phyloP scores from a whole-genome alignment of 1,140 invertebrate genomes.

The Drosophila ogumai region DNA sequence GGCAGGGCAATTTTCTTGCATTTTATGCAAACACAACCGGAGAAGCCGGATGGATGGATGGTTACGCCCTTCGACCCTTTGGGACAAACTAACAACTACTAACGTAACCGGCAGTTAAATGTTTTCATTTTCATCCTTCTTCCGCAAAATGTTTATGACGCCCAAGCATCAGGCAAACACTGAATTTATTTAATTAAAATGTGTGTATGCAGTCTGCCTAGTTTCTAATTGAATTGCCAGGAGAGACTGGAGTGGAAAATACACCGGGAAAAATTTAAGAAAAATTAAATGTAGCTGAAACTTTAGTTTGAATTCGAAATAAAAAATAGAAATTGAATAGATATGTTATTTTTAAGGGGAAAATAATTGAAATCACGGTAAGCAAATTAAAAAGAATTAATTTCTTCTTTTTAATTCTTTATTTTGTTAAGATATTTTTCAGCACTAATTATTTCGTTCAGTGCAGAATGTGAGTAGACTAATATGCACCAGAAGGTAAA shows the following conservation, averaged over 20 bases:
- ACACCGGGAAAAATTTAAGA: background rate
- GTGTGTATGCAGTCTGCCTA: conserved; percentile 44
- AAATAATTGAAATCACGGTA: too few species aligned
- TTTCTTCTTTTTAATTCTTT: background rate
- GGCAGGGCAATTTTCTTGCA: conserved; percentile 73
- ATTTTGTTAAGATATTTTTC: background rate
- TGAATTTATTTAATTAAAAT: conserved; percentile 83
- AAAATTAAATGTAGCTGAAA: too few species aligned
- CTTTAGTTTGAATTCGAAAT: too few species aligned
- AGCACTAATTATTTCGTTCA: background rate
- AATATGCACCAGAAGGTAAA: conserved; percentile 36
- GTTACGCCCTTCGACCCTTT: conserved; percentile 18
- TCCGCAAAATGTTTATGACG: conserved; percentile 72
- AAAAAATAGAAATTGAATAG: too few species aligned
- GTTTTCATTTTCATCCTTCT: conserved; percentile 71
- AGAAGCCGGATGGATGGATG: conserved; percentile 1
- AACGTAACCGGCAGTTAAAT: conserved; percentile 72
- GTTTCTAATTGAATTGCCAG: conserved; percentile 75
- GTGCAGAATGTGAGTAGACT: conserved; percentile 41
- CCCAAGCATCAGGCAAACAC: conserved; percentile 70
- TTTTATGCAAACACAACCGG: conserved; percentile 67
- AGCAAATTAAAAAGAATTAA: background rate
- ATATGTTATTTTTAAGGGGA: too few species aligned
- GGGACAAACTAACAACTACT: conserved; percentile 34
- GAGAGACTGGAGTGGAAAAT: background rate